Evolutionary conservation across 2,113 vertebrate species (phyloP).

Genomic region (Lethenteron reissneri): DNA sequence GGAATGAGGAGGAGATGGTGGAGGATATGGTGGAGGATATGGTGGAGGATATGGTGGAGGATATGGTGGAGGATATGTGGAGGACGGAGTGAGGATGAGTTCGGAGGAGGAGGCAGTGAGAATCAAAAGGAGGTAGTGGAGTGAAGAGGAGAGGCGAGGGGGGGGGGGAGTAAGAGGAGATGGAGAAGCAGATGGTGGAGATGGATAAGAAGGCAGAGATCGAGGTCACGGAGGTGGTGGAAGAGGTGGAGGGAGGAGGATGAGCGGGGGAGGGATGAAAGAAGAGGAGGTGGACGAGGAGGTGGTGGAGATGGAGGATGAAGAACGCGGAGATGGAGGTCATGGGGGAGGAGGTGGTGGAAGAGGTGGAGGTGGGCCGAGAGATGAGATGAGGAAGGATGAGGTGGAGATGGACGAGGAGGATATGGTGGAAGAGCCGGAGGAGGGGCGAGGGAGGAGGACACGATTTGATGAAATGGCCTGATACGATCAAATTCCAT

Average conservation of each 20-base stretch:
- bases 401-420: background rate
- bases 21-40: no score
- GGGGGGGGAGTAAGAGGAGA: no score
- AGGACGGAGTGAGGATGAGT: background rate
- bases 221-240: background rate
- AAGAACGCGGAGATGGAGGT: background rate
- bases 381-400: background rate
- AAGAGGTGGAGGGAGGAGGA: background rate
- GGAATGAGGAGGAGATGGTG: background rate
- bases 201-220: no score
- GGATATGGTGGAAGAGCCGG: background rate
- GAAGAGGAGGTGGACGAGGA: background rate
- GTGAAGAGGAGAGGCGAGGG: no score
- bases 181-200: no score
- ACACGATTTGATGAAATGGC: background rate
- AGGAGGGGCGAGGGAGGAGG: background rate
- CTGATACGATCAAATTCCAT: rapidly evolving
- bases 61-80: background rate
- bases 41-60: background rate
- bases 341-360: background rate
- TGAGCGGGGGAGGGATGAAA: background rate
- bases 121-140: no score
- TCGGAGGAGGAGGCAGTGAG: background rate
- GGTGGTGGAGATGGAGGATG: background rate
- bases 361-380: no score